Evolutionary conservation across 2,797 vertebrate genomes (phyloP), one percentile per base, ranked within the genome.

Genomic region (Pogoniulus pusillus): DNA sequence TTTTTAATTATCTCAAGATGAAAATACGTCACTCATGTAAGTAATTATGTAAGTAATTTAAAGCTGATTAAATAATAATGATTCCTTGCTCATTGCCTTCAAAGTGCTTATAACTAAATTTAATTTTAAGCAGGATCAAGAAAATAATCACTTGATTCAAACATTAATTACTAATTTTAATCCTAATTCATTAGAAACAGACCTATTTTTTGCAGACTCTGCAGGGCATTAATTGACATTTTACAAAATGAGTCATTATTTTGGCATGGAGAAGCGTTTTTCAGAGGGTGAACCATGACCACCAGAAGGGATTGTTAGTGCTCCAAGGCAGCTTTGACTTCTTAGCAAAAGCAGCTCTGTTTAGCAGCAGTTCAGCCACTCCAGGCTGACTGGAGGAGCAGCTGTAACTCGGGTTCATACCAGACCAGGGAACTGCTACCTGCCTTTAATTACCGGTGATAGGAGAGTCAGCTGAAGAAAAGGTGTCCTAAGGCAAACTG

Each of bases 21-120:
- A 92, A 90, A 94, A 90, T 73, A 82, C 37, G 58, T 91, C 80
- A 80, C 49, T 91, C 59, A 15, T 83, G 63, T 73, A 89, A 94
- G 71, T 79, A 91, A 89, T 92, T 91, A 76, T 75, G 59, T 89
- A 93, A 89, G 79, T 78, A 89, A 95, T 95, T 91, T 90, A 85
- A 94, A 95, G 75, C 88, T 95, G 92, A 91, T 96, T 92, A 94
- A 94, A 88, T 94, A 94, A 95, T 93, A 90, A 94, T 92, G 63
- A 92, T 74, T 89, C 63, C 92, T 82, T 87, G 62, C 54, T 37
- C 79, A 59, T 41, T 85, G 91, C 82, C 80, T 91, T 92, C 82
- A 35, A 90, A 92, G 85, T 79, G 79, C 84, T 88, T 91, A 89
- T 70, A 85, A 73, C 82, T 53, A 94, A 94, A 91, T 92, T 89